A percentile compares a stretch with the other conserved stretches of the same genome.
phyloP scores from a whole-genome alignment of 2,113 vertebrate genomes.

The Propithecus coquereli region DNA sequence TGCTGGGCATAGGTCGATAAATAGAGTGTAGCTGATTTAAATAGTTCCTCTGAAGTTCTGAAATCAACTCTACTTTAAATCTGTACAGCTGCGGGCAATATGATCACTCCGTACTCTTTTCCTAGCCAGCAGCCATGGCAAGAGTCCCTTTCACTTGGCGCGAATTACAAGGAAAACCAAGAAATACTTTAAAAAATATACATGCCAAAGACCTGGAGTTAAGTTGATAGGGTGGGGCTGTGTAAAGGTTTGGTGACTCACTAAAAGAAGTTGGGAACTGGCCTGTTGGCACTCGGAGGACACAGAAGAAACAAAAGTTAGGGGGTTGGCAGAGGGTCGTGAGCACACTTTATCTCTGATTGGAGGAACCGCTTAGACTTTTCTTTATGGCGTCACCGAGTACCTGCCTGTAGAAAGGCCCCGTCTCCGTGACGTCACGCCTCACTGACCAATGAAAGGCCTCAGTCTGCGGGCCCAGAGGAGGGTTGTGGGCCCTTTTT shows the following conservation, averaged over 20 bases:
- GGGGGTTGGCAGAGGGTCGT: neutral
- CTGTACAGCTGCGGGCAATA: neutral
- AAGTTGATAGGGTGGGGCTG: neutral
- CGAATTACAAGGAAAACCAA: neutral
- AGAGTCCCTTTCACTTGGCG: neutral
- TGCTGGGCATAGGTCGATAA: neutral
- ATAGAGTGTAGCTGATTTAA: neutral
- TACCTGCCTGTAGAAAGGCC: slow-evolving; percentile 69
- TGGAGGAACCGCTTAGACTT: slow-evolving; percentile 62
- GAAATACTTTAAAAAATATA: neutral
- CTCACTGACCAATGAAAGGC: slow-evolving; percentile 36
- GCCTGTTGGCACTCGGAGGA: rapidly evolving
- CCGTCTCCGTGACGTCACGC: slow-evolving; percentile 65
- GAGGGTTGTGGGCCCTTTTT: slow-evolving; percentile 76
- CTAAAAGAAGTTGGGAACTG: neutral
- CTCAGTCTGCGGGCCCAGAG: slow-evolving; percentile 40
- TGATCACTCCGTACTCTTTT: neutral
- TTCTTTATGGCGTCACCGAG: slow-evolving; percentile 74
- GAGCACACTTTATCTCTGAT: slow-evolving; percentile 32
- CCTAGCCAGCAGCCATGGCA: neutral
- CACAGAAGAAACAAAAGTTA: neutral
- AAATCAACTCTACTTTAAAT: neutral
- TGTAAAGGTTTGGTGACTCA: neutral
- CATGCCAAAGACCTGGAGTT: neutral
- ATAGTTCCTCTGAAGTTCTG: neutral